Conservation (phyloP, 2,113 vertebrate genomes). For the Mastomys coucha region DNA sequence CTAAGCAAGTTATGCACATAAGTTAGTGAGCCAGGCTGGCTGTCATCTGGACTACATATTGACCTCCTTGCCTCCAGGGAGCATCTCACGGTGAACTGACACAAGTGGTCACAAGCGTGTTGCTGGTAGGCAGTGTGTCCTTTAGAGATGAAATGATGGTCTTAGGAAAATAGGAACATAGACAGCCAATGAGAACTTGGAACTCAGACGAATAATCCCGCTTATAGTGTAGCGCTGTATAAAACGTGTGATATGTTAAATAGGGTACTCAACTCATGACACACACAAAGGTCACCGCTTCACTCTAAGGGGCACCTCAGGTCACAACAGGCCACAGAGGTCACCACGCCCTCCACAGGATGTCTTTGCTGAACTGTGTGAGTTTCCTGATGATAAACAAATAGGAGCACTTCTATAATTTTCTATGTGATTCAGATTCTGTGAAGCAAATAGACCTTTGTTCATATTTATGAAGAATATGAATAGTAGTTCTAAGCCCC, state of each 20-base stretch:
- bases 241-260: not conserved
- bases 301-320: not conserved
- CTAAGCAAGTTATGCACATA: not conserved
- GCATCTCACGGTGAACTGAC: rapidly evolving
- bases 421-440: not conserved
- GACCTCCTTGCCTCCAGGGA: not conserved
- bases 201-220: not conserved
- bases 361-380: not conserved
- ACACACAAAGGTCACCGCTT: not conserved
- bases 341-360: not conserved
- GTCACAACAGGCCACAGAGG: not conserved
- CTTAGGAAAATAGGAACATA: not conserved
- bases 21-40: not conserved
- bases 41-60: not conserved
- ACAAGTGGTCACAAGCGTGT: not conserved
- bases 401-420: not conserved
- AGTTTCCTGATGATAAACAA: not conserved
- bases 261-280: not conserved
- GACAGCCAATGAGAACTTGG: not conserved
- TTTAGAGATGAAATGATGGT: not conserved
- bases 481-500: not conserved
- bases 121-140: not conserved
- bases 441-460: not conserved
- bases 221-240: not conserved
- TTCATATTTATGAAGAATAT: not conserved